Percentiles rank a stretch among this genome's conserved stretches.
Evolutionary conservation across 1,140 invertebrate species (phyloP).

Genomic region (Brachionus calyciflorus): DNA sequence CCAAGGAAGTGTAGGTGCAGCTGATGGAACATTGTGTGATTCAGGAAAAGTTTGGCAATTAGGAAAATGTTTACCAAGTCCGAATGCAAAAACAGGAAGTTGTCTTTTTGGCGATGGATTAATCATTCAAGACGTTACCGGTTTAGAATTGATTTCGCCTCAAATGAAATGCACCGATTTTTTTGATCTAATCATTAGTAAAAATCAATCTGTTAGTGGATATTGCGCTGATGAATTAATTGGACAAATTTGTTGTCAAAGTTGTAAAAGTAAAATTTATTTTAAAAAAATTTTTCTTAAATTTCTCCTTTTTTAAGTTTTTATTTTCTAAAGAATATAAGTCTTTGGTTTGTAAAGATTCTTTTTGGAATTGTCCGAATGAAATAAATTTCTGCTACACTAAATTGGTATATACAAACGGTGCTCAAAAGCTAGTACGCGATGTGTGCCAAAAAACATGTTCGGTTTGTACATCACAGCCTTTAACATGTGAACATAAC

Average conservation of each 20-base stretch:
- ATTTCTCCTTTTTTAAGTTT: neutral
- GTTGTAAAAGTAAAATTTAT: constrained; percentile 37
- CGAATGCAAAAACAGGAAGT: constrained; percentile 1
- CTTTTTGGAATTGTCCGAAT: constrained; percentile 1
- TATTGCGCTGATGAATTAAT: neutral
- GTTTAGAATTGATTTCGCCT: neutral
- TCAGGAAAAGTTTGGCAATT: constrained; percentile 6
- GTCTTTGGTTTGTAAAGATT: constrained; percentile 5
- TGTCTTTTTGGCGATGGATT: constrained; percentile 13
- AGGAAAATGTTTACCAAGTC: neutral
- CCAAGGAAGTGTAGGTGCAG: no score
- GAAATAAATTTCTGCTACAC: neutral
- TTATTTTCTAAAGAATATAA: constrained; percentile 27
- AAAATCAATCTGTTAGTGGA: neutral
- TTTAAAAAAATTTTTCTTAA: neutral
- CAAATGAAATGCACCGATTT: constrained; percentile 8
- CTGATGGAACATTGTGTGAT: constrained; percentile 28
- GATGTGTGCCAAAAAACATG: neutral
- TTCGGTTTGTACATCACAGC: neutral
- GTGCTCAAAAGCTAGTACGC: neutral
- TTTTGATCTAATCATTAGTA: neutral
- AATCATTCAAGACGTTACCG: neutral
- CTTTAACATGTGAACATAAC: constrained; percentile 8
- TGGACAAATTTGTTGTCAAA: constrained; percentile 18
- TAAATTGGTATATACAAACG: neutral